A percentile compares a stretch with the other conserved stretches of the same genome.
Conservation (phyloP, 2,113 vertebrate species). For the Eupsittula cactorum region DNA sequence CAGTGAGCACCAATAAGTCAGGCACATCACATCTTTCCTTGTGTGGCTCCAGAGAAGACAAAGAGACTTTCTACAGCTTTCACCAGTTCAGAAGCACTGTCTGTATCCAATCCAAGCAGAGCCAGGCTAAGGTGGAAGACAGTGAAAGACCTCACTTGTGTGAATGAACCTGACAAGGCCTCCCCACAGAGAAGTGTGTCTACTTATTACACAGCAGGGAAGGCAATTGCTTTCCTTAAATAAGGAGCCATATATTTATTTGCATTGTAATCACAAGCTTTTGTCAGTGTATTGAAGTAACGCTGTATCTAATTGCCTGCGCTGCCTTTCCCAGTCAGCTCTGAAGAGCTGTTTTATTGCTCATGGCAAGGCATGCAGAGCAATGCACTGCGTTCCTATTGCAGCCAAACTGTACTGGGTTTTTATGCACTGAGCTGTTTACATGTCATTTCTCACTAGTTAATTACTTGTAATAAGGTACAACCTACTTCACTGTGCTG, state of each 20-base stretch:
- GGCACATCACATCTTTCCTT: background rate
- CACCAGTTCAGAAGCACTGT: background rate
- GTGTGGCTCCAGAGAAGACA: rapidly evolving
- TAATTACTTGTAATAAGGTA: background rate
- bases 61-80: background rate
- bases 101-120: background rate
- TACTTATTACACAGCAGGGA: background rate
- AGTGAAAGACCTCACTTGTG: rapidly evolving
- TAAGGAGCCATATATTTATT: background rate
- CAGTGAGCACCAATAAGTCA: background rate
- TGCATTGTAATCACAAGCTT: background rate
- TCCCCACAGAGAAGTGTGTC: background rate
- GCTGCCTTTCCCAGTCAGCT: background rate
- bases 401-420: background rate
- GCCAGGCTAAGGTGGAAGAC: background rate
- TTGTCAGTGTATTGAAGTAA: background rate
- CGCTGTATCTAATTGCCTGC: background rate
- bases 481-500: background rate
- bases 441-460: background rate
- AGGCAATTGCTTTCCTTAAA: background rate
- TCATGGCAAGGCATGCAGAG: background rate
- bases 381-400: background rate
- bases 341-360: background rate
- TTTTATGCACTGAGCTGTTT: background rate
- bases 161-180: background rate